Conservation (phyloP, 2,797 vertebrate species). For the Staurois parvus region DNA sequence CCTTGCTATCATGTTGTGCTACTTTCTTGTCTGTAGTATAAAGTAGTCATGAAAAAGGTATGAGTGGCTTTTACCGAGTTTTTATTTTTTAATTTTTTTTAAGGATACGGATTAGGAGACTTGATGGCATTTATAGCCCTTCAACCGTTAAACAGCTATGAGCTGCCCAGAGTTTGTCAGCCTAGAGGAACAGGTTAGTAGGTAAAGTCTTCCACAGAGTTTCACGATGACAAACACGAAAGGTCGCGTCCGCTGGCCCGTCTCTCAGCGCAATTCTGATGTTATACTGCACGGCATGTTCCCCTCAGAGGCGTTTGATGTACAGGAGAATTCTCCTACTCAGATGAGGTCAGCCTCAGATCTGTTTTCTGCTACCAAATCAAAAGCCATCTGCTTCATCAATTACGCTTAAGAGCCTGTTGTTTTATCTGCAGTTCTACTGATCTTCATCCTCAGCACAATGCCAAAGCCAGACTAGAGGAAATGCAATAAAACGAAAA, state of each 20-base stretch:
- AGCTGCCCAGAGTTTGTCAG: neutral
- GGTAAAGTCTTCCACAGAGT: neutral
- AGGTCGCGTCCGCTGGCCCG: neutral
- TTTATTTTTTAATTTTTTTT: too few relatives aligned
- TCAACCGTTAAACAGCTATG: neutral
- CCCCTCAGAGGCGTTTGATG: slow-evolving; percentile 36
- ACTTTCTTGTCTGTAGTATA: too few relatives aligned
- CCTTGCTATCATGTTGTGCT: too few relatives aligned
- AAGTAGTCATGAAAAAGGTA: too few relatives aligned
- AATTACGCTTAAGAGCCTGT: slow-evolving; percentile 18
- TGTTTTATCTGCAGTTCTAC: slow-evolving; percentile 6
- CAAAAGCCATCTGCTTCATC: slow-evolving; percentile 27
- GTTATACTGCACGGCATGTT: slow-evolving; percentile 8
- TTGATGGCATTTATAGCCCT: neutral
- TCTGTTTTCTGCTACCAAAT: slow-evolving; percentile 38
- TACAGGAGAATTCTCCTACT: slow-evolving; percentile 29
- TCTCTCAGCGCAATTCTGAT: neutral
- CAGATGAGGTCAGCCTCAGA: slow-evolving; percentile 39
- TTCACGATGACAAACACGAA: neutral
- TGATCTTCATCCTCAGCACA: neutral
- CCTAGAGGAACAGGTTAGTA: neutral
- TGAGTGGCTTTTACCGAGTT: too few relatives aligned
- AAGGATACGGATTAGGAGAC: neutral
- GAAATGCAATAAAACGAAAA: too few relatives aligned
- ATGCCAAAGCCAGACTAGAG: neutral